Conservation (phyloP, 2,797 vertebrate species). For the Cynopterus sphinx region DNA sequence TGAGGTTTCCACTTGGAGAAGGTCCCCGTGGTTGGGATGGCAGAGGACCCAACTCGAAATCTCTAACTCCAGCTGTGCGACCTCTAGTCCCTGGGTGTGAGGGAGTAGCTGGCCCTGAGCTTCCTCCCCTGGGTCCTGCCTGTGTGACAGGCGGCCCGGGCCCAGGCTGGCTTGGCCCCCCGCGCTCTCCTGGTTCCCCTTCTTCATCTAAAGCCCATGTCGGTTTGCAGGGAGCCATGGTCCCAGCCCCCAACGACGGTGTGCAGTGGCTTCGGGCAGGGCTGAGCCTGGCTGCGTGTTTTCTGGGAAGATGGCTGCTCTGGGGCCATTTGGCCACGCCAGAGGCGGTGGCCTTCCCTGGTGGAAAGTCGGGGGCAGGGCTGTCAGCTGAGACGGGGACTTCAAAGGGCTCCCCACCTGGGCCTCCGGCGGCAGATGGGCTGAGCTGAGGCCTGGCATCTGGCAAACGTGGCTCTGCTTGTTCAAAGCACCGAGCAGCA, state of each 20-base stretch:
- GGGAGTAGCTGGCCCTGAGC: background rate
- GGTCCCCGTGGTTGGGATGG: background rate
- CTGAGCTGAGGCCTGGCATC: background rate
- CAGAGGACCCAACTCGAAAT: background rate
- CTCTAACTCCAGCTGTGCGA: slow-evolving; percentile 32
- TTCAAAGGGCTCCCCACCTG: background rate
- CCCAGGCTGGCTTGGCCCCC: background rate
- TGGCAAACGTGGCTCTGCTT: background rate
- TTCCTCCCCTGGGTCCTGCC: background rate
- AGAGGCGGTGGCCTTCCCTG: background rate
- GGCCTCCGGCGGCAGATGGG: background rate
- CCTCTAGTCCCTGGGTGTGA: background rate
- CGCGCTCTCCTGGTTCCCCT: background rate
- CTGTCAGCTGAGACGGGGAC: background rate
- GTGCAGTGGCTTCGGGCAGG: background rate
- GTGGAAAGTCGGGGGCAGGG: background rate
- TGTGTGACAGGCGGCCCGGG: background rate
- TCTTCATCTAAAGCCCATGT: background rate
- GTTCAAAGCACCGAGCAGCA: background rate
- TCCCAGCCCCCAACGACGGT: background rate
- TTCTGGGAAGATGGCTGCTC: background rate
- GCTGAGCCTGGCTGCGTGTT: background rate
- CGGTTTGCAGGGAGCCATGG: background rate
- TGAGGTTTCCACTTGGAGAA: slow-evolving; percentile 50
- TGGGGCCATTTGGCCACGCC: background rate